These are phyloP conservation scores for Pitangus sulphuratus DNA, from an alignment of 2,797 vertebrate species.

Conservation along the genomic window DNA sequence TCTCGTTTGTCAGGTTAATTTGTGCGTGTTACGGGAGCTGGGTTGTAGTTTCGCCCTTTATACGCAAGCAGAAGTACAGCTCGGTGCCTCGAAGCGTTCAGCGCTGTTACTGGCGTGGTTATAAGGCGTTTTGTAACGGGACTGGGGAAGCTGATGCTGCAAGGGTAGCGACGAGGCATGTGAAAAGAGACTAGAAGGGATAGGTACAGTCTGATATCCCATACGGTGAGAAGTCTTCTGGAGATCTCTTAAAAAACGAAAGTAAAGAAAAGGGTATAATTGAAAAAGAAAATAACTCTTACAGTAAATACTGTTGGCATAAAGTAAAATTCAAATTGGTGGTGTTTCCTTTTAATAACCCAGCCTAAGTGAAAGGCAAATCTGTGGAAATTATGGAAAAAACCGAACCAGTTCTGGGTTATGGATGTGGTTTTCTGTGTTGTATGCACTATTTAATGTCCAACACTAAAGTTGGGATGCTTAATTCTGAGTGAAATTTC, in stretches of 20 bases:
- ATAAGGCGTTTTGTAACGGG: fast-evolving
- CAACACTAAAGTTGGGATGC: background rate
- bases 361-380: background rate
- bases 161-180: fast-evolving
- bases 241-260: background rate
- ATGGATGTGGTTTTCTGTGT: background rate
- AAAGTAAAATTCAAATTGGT: background rate
- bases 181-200: background rate
- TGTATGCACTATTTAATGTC: background rate
- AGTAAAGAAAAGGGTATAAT: background rate
- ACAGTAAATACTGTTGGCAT: background rate
- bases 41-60: background rate
- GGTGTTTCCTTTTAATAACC: background rate
- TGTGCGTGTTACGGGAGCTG: background rate
- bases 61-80: fast-evolving
- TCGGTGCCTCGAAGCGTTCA: fast-evolving
- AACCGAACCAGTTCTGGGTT: background rate
- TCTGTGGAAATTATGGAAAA: background rate
- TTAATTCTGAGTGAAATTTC: background rate
- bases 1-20: background rate
- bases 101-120: fast-evolving
- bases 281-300: background rate
- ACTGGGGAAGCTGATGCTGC: background rate
- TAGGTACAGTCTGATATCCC: fast-evolving
- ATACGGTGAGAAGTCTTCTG: fast-evolving